phyloP scores from a whole-genome alignment of 2,797 vertebrate species.

The Oreochromis mossambicus region DNA sequence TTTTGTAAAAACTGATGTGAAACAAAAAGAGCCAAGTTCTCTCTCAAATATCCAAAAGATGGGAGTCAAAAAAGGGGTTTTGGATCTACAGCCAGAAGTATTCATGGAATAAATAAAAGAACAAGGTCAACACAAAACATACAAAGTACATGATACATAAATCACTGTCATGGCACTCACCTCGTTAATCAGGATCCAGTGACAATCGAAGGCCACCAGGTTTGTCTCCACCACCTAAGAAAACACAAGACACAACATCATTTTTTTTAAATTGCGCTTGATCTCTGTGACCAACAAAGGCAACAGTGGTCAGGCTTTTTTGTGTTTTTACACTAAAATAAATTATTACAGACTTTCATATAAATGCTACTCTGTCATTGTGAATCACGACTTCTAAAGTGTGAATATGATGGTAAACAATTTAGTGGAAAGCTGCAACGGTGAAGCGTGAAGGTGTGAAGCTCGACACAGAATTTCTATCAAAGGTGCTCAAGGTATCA shows the following conservation, averaged over 20 bases:
- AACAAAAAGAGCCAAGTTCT: not conserved
- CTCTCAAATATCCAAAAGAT: not conserved
- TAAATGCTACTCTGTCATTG: not conserved
- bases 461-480: not conserved
- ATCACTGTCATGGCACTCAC: conserved; percentile 74
- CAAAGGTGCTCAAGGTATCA: conserved; percentile 33
- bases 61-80: not conserved
- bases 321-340: not conserved
- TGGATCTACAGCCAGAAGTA: not conserved
- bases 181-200: conserved; percentile 99
- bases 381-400: not conserved
- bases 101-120: conserved; percentile 7
- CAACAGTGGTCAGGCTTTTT: not conserved
- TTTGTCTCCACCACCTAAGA: conserved; percentile 97
- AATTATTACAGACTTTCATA: not conserved
- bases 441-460: not conserved
- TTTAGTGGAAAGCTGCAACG: conserved; percentile 25
- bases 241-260: conserved; percentile 63
- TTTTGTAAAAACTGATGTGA: not conserved
- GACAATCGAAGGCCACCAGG: conserved; percentile 98
- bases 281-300: not conserved
- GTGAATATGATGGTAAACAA: conserved; percentile 15
- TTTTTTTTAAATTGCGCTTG: not conserved
- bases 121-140: conserved; percentile 18
- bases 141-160: not conserved